phyloP scores from a whole-genome alignment of 2,888 invertebrate genomes.

The Cataglyphis cursor region DNA sequence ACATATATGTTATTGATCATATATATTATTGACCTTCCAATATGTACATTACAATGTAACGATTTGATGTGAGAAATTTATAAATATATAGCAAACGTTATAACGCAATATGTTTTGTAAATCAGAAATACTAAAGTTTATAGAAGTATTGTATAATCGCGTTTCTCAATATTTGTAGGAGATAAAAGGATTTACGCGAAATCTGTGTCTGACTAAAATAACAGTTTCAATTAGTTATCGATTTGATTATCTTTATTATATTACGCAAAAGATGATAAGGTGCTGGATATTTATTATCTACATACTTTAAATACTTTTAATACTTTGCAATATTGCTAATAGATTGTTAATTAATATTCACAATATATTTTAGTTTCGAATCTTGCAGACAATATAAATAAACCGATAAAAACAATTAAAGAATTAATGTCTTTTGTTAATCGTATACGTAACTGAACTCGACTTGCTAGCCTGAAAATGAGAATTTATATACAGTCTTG shows the following conservation, averaged over 20 bases:
- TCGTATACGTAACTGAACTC: neutral
- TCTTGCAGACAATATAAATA: neutral
- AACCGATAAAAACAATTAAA: neutral
- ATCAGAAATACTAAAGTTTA: neutral
- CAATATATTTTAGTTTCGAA: neutral
- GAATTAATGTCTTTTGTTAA: neutral
- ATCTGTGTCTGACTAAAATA: neutral
- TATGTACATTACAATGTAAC: neutral
- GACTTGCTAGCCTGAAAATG: neutral
- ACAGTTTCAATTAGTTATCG: slow-evolving; percentile 7
- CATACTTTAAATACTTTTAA: neutral
- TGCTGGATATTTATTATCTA: neutral
- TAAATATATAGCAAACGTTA: neutral
- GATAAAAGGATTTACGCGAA: slow-evolving; percentile 11
- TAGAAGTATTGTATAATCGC: neutral
- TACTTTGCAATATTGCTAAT: neutral
- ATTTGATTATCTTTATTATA: neutral
- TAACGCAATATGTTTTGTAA: neutral
- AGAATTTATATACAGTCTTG: neutral
- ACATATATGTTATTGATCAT: neutral
- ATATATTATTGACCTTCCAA: neutral
- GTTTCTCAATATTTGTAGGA: neutral
- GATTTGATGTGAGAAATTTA: neutral
- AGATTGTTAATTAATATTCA: neutral
- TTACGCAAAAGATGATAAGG: neutral